Evolutionary conservation across 1,140 invertebrate species (phyloP), one percentile per base, ranked within the genome.

Genomic region (Drosophila teissieri): DNA sequence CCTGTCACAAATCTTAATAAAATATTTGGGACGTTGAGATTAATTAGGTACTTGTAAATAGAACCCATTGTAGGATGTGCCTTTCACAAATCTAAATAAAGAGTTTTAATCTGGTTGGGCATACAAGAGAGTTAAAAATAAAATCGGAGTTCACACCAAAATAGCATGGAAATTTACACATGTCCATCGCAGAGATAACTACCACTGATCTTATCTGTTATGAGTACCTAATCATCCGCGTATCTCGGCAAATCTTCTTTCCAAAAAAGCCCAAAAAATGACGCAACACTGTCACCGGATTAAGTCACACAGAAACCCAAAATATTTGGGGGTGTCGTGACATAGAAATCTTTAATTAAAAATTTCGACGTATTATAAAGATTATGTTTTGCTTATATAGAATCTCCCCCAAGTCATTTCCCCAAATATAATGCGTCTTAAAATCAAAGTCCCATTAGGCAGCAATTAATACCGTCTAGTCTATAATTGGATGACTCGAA

Each of bases 101-200:
- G 2, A 22, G 8, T 8, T 31, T 31, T 31, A 31, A 31, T 31
- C 31, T 31, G 7, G 24, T 27, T 48, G 1, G 61, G 48, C 40
- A 58, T 63, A 22, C 34, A 70, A 31, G 55, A 10, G 31, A 31
- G 34, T 19, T 55, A 46, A 78, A 78, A 78, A 65, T 60, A 78
- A 63, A 36, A 22, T 46, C 19, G 7, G 58, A 39, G 24, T 45
- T 17, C 19, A 14, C 36, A 70, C 22, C 34, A 75, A 82, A 82
- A 83, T 78, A 83, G 63, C 45, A 61, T 53, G 44, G 56, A 76
- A 80, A 83, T 67, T 83, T 83, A 68, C 61, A 60, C 60, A 22
- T 55, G 53, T 72, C 58, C 49, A 60, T 46, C 14, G 11, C 27
- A 48, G 27, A 74, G 77, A 80, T 80, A 72, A 61, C 44, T 17